A percentile compares a stretch with the other conserved stretches of the same genome.
These are phyloP conservation scores for Macquaria australasica DNA, from an alignment of 2,113 vertebrate species.

Conservation along the genomic window DNA sequence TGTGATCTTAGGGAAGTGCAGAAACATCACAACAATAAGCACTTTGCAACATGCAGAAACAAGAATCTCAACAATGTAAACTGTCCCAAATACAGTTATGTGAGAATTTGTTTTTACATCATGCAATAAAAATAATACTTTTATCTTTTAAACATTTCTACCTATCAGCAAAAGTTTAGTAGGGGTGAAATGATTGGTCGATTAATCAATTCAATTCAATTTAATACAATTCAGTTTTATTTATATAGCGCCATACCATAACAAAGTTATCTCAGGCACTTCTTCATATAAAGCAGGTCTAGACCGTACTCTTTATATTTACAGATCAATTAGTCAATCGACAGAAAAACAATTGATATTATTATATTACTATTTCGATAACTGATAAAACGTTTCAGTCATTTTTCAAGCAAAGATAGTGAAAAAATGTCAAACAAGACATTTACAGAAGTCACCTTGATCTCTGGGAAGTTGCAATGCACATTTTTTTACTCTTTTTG, in stretches of 20 bases:
- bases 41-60: too few relatives aligned
- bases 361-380: background rate
- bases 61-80: too few relatives aligned
- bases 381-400: background rate
- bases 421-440: background rate
- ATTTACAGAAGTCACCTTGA: background rate
- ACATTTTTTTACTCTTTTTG: background rate
- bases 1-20: too few relatives aligned
- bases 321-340: background rate
- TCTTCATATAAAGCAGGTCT: too few relatives aligned
- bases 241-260: too few relatives aligned
- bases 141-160: background rate
- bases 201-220: background rate
- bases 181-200: background rate
- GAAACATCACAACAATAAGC: too few relatives aligned
- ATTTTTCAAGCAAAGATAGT: background rate
- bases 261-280: too few relatives aligned
- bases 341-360: background rate
- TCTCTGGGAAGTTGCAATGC: background rate
- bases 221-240: too few relatives aligned
- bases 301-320: too few relatives aligned
- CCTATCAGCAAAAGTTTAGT: background rate
- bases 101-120: too few relatives aligned
- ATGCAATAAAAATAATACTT: too few relatives aligned
- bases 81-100: too few relatives aligned